Evolutionary conservation across 2,797 vertebrate genomes (phyloP), one percentile per base, ranked within the genome.

Genomic region (Psittacula echo): DNA sequence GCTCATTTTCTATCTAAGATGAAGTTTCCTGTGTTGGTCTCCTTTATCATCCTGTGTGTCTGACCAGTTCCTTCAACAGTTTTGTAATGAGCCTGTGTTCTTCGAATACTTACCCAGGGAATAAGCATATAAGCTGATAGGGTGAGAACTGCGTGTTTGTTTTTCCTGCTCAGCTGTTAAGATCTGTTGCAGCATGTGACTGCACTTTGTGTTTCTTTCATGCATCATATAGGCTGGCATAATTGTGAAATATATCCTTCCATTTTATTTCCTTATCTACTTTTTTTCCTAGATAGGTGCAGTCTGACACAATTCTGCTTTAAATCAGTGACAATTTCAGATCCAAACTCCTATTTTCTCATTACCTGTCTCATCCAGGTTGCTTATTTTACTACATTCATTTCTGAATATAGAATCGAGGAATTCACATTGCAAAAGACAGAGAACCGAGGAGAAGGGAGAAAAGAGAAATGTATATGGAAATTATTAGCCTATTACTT

Each of bases 41-140:
- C 71, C 74, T 89, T 78, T 68, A 10, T 58, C 26, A 8, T 85
- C 56, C n/a, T 73, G 54, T 45, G 37, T 34, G 41, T 54, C 39
- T 77, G 66, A 87, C 68, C 56, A 56, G 47, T 48, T 90, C 44
- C 68, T 60, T 73, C 22, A 15, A 56, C 45, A 71, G 41, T 91
- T 87, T 58, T 39, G 10, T 96, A 87, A 88, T 75, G 66, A 92
- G 75, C 66, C 50, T 78, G 32, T 78, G 80, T 87, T 70, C 66
- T 87, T 89, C 16, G 3, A 76, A 73, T 50, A 24, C 34, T 34
- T 77, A 45, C 39, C 74, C 37, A 78, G 62, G 71, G 67, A 88
- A 66, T 67, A 56, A 85, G 68, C 34, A 42, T 39, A 23, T 67
- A 78, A 78, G 26, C 9, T 45, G 42, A 84, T 54, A 42, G 0